A percentile compares a stretch with the other conserved stretches of the same genome.
Conservation (phyloP, 2,888 invertebrate genomes). For the Ptycholaimellus sp. region DNA sequence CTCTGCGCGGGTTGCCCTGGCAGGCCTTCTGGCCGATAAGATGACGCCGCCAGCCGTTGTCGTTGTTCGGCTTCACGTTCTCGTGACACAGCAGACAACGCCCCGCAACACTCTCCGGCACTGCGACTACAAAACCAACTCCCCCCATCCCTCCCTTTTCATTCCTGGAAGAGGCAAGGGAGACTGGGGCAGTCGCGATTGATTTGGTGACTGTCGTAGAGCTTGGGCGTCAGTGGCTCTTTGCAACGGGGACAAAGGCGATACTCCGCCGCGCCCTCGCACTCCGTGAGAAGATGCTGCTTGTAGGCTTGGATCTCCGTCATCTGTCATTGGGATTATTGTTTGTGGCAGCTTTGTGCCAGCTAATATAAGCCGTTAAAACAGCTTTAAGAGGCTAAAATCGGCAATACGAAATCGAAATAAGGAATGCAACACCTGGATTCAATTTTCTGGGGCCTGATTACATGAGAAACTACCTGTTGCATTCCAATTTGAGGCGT, state of each 20-base stretch:
- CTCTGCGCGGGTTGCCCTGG: not conserved
- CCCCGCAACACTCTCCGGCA: conserved; percentile 45
- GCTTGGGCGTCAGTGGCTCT: conserved; percentile 44
- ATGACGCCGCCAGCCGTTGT: conserved; percentile 46
- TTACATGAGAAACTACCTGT: too few species aligned
- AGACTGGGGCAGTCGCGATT: conserved; percentile 40
- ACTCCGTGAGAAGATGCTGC: conserved; percentile 56
- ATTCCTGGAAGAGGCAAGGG: too few species aligned
- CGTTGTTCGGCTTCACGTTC: conserved; percentile 40
- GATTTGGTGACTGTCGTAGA: conserved; percentile 40
- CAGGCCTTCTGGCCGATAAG: conserved; percentile 19
- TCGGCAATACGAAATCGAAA: too few species aligned
- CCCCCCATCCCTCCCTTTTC: too few species aligned
- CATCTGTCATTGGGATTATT: conserved; percentile 17
- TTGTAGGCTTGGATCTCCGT: conserved; percentile 59
- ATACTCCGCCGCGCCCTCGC: conserved; percentile 45
- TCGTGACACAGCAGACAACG: conserved; percentile 63
- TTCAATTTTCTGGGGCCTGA: too few species aligned
- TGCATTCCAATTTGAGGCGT: too few species aligned
- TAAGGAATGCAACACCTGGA: too few species aligned
- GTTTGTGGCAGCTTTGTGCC: not conserved
- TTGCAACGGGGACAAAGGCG: conserved; percentile 46
- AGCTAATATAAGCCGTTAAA: too few species aligned
- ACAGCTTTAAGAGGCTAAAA: too few species aligned
- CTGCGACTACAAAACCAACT: too few species aligned